Evolutionary conservation across 2,888 invertebrate genomes (phyloP).

Genomic region (Thymelicus sylvestris): DNA sequence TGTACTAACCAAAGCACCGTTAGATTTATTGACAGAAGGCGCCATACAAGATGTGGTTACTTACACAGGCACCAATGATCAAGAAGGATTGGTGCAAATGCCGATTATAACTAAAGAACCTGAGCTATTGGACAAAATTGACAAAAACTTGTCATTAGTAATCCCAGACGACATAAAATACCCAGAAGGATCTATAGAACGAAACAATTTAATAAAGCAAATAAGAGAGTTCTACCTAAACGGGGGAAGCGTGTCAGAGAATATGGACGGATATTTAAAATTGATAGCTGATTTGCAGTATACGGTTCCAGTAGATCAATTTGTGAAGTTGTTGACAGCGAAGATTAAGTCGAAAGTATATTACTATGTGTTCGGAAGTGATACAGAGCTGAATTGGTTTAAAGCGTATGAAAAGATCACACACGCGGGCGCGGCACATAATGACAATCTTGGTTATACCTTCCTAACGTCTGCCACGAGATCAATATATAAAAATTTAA

Average conservation of each 20-base stretch:
- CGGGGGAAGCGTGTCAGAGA: background rate
- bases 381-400: slow-evolving; percentile 3
- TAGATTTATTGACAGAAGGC: background rate
- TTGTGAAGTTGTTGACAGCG: background rate
- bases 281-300: slow-evolving; percentile 5
- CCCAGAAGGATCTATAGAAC: background rate
- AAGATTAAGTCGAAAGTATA: slow-evolving; percentile 4
- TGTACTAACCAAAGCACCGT: background rate
- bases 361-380: slow-evolving; percentile 2
- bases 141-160: background rate
- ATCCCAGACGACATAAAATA: slow-evolving; percentile 17
- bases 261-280: slow-evolving; percentile 4
- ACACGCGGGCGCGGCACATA: slow-evolving; percentile 15
- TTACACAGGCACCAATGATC: slow-evolving; percentile 8
- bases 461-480: slow-evolving; percentile 1
- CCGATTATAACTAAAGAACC: background rate
- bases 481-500: no score
- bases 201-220: background rate
- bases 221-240: slow-evolving; percentile 18
- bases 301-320: background rate
- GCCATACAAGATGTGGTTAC: background rate
- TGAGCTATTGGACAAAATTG: background rate
- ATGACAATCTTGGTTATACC: slow-evolving; percentile 1
- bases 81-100: slow-evolving; percentile 16
- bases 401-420: slow-evolving; percentile 3